Base-by-base conservation (phyloP, 2,888 invertebrate genomes). In the Eristalis intricaria region DNA sequence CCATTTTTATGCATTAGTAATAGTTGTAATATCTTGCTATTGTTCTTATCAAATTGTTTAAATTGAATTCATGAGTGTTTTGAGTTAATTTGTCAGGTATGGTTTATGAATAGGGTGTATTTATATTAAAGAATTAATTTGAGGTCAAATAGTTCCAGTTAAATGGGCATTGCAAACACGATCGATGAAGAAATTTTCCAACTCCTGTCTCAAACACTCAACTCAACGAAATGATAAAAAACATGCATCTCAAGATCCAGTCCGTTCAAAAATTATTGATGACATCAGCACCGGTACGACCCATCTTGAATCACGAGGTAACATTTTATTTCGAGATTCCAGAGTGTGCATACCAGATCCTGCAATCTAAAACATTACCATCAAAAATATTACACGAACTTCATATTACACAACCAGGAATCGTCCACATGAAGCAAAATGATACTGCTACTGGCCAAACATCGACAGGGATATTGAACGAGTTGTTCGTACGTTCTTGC, bases 1-100 rank as follows among this genome's bases (percentile, higher is more conserved):
- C n/a, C n/a, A n/a, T n/a, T n/a, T n/a, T n/a, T n/a, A n/a, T n/a
- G n/a, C n/a, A n/a, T n/a, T n/a, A n/a, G n/a, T n/a, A n/a, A n/a
- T n/a, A n/a, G n/a, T n/a, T n/a, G n/a, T n/a, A n/a, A n/a, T n/a
- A n/a, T n/a, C n/a, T n/a, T n/a, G n/a, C n/a, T n/a, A n/a, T n/a
- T n/a, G 64, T 50, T 60, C 50, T 22, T n/a, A 64, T n/a, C 60
- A 75, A 68, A 61, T 70, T 56, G n/a, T 13, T n/a, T n/a, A n/a
- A n/a, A n/a, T n/a, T n/a, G n/a, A n/a, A n/a, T n/a, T n/a, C n/a
- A n/a, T n/a, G n/a, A n/a, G n/a, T n/a, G n/a, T n/a, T n/a, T n/a
- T n/a, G n/a, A n/a, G n/a, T n/a, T n/a, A n/a, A n/a, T n/a, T n/a
- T n/a, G n/a, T n/a, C n/a, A n/a, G n/a, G n/a, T n/a, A n/a, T n/a